Percentiles rank a stretch among this genome's conserved stretches.
phyloP scores from a whole-genome alignment of 2,888 invertebrate genomes.

The Ceratothoa steindachneri region DNA sequence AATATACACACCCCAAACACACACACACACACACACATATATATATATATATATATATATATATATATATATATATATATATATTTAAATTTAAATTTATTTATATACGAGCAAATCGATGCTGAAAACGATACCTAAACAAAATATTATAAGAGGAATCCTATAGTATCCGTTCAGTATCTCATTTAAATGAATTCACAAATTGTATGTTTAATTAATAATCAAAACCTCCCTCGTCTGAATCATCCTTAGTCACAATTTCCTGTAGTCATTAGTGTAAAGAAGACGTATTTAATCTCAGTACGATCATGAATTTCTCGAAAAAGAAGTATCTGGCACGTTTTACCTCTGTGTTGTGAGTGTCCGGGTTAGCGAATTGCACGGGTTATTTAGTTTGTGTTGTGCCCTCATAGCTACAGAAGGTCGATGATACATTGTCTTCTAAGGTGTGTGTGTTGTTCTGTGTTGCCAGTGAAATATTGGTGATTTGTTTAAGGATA shows the following conservation, averaged over 20 bases:
- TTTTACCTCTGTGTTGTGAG: background rate
- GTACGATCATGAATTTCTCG: too few relatives aligned
- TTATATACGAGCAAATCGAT: background rate
- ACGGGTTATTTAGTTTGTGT: slow-evolving; percentile 10
- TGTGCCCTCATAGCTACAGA: slow-evolving; percentile 31
- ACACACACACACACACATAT: background rate
- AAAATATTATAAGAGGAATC: background rate
- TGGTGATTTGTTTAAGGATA: background rate
- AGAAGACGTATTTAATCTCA: too few relatives aligned
- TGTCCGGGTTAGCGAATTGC: background rate
- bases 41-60: background rate
- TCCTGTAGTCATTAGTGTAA: too few relatives aligned
- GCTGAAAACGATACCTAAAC: background rate
- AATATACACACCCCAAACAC: background rate
- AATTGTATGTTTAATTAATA: too few relatives aligned
- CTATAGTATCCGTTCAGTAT: background rate
- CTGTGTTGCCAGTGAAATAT: background rate
- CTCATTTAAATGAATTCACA: background rate
- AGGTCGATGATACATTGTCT: slow-evolving; percentile 21
- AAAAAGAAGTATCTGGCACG: background rate
- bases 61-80: background rate
- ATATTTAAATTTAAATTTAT: background rate
- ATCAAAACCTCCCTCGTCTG: too few relatives aligned
- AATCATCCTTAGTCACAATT: too few relatives aligned
- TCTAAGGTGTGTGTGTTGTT: slow-evolving; percentile 18